Conservation (phyloP, 2,113 vertebrate species). For the Anoplopoma fimbria region DNA sequence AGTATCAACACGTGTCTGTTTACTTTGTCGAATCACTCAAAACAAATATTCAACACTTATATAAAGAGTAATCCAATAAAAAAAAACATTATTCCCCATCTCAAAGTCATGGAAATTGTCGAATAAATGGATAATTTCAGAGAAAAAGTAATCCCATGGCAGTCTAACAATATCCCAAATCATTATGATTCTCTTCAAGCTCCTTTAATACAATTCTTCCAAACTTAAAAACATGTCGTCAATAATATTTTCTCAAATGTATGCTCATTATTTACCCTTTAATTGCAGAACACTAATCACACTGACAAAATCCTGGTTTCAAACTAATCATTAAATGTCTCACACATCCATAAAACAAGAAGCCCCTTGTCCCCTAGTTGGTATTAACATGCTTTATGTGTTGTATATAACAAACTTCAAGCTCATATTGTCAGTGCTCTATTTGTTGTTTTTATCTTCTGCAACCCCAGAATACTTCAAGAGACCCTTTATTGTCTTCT, state of each 20-base stretch:
- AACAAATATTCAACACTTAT: not conserved
- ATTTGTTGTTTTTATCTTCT: not conserved
- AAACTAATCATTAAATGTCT: not conserved
- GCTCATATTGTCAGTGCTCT: not conserved
- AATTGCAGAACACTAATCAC: too few species aligned
- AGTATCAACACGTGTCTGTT: not conserved
- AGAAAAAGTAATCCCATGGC: not conserved
- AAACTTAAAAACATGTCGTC: not conserved
- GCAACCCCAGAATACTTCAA: not conserved
- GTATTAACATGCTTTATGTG: not conserved
- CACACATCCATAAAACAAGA: too few species aligned
- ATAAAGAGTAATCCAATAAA: not conserved
- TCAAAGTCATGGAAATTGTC: too few species aligned
- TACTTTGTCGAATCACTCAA: not conserved
- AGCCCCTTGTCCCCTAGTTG: not conserved
- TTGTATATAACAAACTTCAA: not conserved
- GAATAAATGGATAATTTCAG: not conserved
- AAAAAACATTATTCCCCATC: not conserved
- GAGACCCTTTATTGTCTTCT: not conserved
- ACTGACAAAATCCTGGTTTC: not conserved
- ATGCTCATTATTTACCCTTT: too few species aligned
- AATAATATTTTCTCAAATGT: not conserved
- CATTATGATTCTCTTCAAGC: not conserved
- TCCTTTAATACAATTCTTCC: not conserved
- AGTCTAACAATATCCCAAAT: not conserved